Conservation (phyloP, 2,113 vertebrate species). For the Puffinus mauretanicus region DNA sequence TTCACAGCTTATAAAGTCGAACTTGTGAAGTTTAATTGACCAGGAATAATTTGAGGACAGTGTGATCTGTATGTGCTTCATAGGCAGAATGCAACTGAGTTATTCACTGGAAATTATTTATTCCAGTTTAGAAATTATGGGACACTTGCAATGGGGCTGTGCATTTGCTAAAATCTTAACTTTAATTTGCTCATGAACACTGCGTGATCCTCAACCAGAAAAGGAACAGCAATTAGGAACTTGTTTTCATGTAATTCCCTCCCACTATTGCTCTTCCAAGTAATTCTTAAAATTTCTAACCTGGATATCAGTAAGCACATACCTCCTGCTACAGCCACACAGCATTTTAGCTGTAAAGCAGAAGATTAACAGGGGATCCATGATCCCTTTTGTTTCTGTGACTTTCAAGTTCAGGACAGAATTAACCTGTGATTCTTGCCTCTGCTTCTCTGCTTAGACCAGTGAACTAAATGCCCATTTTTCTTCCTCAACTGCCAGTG, state of each 20-base stretch:
- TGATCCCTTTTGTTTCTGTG: neutral
- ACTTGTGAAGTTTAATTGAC: constrained; percentile 61
- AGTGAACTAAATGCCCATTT: neutral
- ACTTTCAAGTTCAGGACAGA: constrained; percentile 20
- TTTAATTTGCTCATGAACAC: neutral
- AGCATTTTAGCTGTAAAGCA: neutral
- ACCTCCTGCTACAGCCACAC: neutral
- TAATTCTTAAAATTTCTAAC: neutral
- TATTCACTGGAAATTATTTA: constrained; percentile 39
- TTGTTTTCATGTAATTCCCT: neutral
- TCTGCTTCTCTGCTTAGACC: neutral
- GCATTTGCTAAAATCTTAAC: neutral
- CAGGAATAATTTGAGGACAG: constrained; percentile 42
- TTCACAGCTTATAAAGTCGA: constrained; percentile 46
- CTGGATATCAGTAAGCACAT: neutral
- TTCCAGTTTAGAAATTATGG: constrained; percentile 32
- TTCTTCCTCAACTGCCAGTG: neutral
- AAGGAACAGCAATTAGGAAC: constrained; percentile 16
- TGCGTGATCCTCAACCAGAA: neutral
- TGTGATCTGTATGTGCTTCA: constrained; percentile 9
- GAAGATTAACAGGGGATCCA: neutral
- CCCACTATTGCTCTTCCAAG: neutral
- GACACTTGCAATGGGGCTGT: neutral
- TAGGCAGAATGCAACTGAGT: neutral
- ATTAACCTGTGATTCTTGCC: constrained; percentile 26